Evolutionary conservation across 2,113 vertebrate genomes (phyloP), one percentile per base, ranked within the genome.

Genomic region (Petroica traversi): DNA sequence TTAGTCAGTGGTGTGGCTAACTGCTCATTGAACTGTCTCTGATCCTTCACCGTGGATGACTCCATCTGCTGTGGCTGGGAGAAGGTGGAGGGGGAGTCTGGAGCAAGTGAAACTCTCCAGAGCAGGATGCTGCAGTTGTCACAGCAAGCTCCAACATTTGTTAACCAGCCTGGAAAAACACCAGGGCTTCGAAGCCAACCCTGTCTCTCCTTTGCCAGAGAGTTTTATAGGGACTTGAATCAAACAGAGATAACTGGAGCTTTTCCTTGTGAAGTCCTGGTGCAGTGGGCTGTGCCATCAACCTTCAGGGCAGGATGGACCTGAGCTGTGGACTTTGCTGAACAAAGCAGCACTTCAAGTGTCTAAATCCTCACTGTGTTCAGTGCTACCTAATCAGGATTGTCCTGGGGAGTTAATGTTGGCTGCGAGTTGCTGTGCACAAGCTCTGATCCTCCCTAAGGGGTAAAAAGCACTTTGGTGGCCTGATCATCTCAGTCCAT

Each of bases 121-220:
- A 41, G 73, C 55, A 45, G 48, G 72, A 31, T 40, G 34, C 73
- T 63, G 51, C 25, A 43, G 57, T 59, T 11, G 3, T 59, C 45
- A 5, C 51, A 41, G 33, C 0, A 0, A 43, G 66, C 85, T 94
- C 84, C 8, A 3, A 1, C 8, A 2, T 72, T 85, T n/a, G 41
- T 92, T 95, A 95, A 76, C 88, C 66, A 82, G 40, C n/a, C 84
- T 92, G 87, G 91, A 95, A 7, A 34, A 72, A 9, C 0, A 1
- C 80, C 84, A 91, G 58, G 64, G 38, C 38, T 52, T 61, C 69
- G 73, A 91, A 92, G 81, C 94, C 84, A 93, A 26, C 31, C 23
- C 45, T 4, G 4, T 28, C 20, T 64, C 52, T 84, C 26, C 54
- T 89, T 91, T 92, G 81, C 74, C 87, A 69, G 59, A 43, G 72